These are phyloP conservation scores for Poecilia picta DNA, from an alignment of 2,797 vertebrate species.

Conservation along the genomic window DNA sequence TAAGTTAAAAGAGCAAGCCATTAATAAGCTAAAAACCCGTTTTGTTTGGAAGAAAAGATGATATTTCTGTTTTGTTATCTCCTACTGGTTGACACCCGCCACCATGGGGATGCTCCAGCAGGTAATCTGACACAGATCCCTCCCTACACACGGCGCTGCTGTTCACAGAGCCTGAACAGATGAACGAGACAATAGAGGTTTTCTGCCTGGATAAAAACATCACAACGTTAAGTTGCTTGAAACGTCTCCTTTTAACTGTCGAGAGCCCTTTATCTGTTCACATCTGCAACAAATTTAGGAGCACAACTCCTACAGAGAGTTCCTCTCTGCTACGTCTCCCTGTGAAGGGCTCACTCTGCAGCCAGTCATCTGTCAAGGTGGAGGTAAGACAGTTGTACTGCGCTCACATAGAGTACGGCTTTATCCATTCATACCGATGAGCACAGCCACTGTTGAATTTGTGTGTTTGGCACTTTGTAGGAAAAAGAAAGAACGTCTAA, in stretches of 20 bases:
- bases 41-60: background rate
- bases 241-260: background rate
- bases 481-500: background rate
- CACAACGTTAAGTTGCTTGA: background rate
- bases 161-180: background rate
- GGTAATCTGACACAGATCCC: background rate
- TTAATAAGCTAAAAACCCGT: background rate
- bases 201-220: conserved; percentile 7
- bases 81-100: background rate
- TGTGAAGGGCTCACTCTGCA: background rate
- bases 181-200: background rate
- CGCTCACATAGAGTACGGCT: background rate
- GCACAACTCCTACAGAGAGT: background rate
- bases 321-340: background rate
- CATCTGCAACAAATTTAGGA: background rate
- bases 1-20: background rate
- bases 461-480: background rate
- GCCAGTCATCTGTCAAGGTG: background rate
- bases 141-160: background rate
- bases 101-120: background rate
- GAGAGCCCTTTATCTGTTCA: background rate
- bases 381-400: background rate
- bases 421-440: background rate
- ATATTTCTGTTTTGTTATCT: background rate
- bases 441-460: background rate